These are phyloP conservation scores for Sphecodes monilicornis DNA, from an alignment of 2,888 invertebrate genomes.

Conservation along the genomic window DNA sequence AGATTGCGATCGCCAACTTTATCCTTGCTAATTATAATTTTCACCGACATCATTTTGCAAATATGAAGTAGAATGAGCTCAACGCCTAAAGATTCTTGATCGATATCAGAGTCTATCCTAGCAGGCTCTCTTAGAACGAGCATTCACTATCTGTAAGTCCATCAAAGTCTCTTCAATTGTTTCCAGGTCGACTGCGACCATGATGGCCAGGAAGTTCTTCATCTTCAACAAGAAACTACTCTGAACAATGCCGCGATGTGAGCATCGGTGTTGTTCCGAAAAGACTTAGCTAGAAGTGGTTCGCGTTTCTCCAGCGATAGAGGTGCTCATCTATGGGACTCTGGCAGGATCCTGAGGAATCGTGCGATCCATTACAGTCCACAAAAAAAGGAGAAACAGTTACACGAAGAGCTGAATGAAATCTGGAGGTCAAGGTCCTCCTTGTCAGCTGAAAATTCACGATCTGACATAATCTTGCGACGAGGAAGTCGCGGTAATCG, in stretches of 20 bases:
- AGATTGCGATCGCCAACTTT: too few relatives aligned
- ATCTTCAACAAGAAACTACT: conserved; percentile 76
- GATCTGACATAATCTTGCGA: too few relatives aligned
- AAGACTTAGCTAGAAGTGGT: neutral
- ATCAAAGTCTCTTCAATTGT: conserved; percentile 1
- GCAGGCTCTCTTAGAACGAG: too few relatives aligned
- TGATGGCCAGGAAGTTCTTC: conserved; percentile 75
- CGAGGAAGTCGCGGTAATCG: too few relatives aligned
- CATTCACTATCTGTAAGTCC: neutral
- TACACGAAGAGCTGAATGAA: neutral
- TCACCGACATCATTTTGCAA: too few relatives aligned
- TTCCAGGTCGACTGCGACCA: conserved; percentile 63
- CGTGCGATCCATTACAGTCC: neutral
- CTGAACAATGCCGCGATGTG: conserved; percentile 55
- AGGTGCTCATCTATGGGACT: neutral
- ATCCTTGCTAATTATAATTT: too few relatives aligned
- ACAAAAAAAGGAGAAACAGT: neutral
- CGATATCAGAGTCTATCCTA: too few relatives aligned
- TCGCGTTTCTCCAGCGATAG: neutral
- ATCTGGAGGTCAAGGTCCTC: neutral
- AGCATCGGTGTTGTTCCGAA: neutral
- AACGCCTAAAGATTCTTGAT: too few relatives aligned
- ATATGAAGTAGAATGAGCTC: too few relatives aligned
- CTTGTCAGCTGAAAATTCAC: too few relatives aligned
- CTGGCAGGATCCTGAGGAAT: neutral